Evolutionary conservation across 2,797 vertebrate genomes (phyloP).

Genomic region (Poeciliopsis presidionis): DNA sequence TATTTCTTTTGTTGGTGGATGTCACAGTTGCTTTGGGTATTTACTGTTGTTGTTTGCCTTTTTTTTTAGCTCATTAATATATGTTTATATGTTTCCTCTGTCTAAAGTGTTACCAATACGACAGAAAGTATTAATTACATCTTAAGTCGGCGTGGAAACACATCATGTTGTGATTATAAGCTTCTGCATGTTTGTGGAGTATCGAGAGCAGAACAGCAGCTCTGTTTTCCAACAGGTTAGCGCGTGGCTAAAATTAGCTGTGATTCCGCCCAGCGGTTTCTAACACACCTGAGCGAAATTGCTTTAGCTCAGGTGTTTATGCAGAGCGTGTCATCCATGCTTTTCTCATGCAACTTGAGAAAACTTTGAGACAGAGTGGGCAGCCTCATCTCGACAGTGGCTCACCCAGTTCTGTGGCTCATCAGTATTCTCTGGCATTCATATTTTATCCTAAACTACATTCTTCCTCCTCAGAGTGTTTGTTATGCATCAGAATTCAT

Average conservation of each 20-base stretch:
- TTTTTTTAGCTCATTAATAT: neutral
- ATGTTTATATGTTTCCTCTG: neutral
- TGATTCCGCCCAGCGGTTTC: slow-evolving; percentile 22
- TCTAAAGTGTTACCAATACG: neutral
- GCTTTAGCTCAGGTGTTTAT: too few relatives aligned
- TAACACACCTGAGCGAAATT: neutral
- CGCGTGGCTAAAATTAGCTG: neutral
- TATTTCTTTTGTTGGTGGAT: neutral
- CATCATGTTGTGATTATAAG: neutral
- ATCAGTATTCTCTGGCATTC: slow-evolving; percentile 55
- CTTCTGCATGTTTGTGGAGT: neutral
- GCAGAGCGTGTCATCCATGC: too few relatives aligned
- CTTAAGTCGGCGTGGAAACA: neutral
- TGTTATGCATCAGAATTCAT: slow-evolving; percentile 33
- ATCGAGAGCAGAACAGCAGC: neutral
- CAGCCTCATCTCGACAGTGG: slow-evolving; percentile 16
- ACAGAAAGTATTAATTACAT: neutral
- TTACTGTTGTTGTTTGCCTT: neutral
- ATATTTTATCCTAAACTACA: slow-evolving; percentile 46
- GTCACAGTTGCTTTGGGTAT: neutral
- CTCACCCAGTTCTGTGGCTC: slow-evolving; percentile 25
- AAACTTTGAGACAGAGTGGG: neutral
- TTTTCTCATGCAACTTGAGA: neutral
- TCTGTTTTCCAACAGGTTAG: neutral
- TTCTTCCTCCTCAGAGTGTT: slow-evolving; percentile 37